These are phyloP conservation scores for Biston stratarius DNA, from an alignment of 2,888 invertebrate species.

Conservation along the genomic window DNA sequence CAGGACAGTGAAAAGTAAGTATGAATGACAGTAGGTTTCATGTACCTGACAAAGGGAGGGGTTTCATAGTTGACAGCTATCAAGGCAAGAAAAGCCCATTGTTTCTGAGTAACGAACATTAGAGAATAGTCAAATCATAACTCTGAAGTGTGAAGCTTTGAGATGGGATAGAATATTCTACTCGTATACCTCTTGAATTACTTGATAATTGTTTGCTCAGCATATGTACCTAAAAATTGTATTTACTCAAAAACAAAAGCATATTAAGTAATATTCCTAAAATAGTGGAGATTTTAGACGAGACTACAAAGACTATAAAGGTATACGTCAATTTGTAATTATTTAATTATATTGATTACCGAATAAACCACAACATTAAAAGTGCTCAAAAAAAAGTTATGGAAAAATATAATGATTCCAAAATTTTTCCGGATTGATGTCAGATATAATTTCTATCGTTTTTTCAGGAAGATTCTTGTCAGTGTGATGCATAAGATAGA, in stretches of 20 bases:
- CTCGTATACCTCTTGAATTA: background rate
- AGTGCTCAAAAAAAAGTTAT: too few relatives aligned
- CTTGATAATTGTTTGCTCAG: background rate
- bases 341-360: too few relatives aligned
- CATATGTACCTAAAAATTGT: background rate
- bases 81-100: constrained; percentile 6
- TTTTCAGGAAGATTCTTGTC: background rate
- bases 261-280: background rate
- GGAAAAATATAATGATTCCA: background rate
- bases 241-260: background rate
- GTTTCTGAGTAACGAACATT: constrained; percentile 3
- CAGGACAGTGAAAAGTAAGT: constrained; percentile 12
- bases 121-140: constrained; percentile 6
- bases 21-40: constrained; percentile 8
- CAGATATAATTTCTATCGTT: background rate
- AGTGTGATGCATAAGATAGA: constrained; percentile 9
- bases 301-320: too few relatives aligned
- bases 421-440: too few relatives aligned
- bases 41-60: constrained; percentile 10
- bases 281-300: too few relatives aligned
- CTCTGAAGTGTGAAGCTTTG: background rate
- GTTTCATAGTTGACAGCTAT: constrained; percentile 19
- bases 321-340: too few relatives aligned
- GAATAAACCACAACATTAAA: too few relatives aligned
- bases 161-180: background rate